These are phyloP conservation scores for Lampris megalopsis DNA, from an alignment of 2,113 vertebrate genomes.

Conservation along the genomic window DNA sequence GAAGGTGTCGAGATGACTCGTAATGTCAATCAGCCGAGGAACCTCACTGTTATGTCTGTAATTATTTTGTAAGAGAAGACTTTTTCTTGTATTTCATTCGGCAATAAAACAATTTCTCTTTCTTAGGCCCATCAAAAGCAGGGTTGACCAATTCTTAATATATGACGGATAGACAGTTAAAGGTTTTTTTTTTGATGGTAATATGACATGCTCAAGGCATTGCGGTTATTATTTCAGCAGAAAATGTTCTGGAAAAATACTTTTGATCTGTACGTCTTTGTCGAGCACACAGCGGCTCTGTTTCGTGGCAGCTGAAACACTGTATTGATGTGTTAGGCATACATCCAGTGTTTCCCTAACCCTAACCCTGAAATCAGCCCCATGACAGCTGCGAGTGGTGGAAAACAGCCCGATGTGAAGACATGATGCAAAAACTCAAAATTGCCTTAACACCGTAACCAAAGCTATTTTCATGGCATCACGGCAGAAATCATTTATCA, in stretches of 20 bases:
- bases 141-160: conserved; percentile 19
- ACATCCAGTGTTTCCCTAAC: conserved; percentile 45
- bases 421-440: conserved; percentile 50
- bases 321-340: conserved; percentile 47
- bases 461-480: conserved; percentile 67
- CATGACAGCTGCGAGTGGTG: conserved; percentile 65
- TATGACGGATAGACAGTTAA: conserved; percentile 10
- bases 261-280: conserved; percentile 46
- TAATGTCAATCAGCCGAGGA: neutral
- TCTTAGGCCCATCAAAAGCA: conserved; percentile 32
- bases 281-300: conserved; percentile 42
- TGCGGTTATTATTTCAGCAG: neutral
- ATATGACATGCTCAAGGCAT: conserved; percentile 32
- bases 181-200: conserved; percentile 26
- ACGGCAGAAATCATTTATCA: conserved; percentile 57
- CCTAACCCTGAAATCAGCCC: conserved; percentile 50
- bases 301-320: conserved; percentile 56
- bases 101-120: neutral
- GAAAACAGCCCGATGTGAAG: conserved; percentile 64
- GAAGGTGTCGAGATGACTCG: neutral
- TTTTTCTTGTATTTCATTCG: neutral
- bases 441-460: conserved; percentile 70
- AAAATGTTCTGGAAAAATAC: conserved; percentile 16
- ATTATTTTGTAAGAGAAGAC: neutral
- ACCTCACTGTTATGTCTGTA: neutral